Conservation (phyloP, 2,888 invertebrate genomes). For the Lordiphosa andalusiaca region DNA sequence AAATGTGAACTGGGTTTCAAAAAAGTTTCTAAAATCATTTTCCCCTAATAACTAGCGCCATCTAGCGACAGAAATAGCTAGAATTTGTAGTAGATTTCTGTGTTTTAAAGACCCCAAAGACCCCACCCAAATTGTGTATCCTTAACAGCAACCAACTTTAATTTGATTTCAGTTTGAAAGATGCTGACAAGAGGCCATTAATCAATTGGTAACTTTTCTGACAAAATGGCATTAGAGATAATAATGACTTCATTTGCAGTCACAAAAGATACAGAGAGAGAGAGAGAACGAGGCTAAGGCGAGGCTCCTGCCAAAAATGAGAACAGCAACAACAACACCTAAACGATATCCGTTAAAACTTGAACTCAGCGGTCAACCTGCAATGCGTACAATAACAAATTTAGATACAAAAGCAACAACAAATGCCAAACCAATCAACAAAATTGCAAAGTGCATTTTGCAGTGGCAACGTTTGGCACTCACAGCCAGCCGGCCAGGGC, state of each 20-base stretch:
- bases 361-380: slow-evolving; percentile 68
- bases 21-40: no score
- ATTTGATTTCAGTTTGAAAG: slow-evolving; percentile 10
- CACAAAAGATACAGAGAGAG: slow-evolving; percentile 30
- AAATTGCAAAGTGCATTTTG: slow-evolving; percentile 74
- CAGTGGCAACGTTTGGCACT: slow-evolving; percentile 71
- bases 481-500: slow-evolving; percentile 31
- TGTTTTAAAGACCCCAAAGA: no score
- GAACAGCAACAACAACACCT: slow-evolving; percentile 29
- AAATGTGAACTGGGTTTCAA: no score
- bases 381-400: slow-evolving; percentile 49
- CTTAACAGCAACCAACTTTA: slow-evolving; percentile 1
- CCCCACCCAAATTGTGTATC: slow-evolving; percentile 7
- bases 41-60: no score
- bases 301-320: slow-evolving; percentile 44
- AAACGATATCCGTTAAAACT: slow-evolving; percentile 70
- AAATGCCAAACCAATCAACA: slow-evolving; percentile 67
- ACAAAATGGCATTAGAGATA: slow-evolving; percentile 59
- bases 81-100: no score
- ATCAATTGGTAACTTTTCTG: slow-evolving; percentile 46
- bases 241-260: slow-evolving; percentile 64
- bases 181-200: slow-evolving; percentile 48
- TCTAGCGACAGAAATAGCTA: no score
- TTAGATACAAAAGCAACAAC: slow-evolving; percentile 50
- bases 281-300: slow-evolving; percentile 42